A percentile compares a stretch with the other conserved stretches of the same genome.
Conservation (phyloP, 1,140 invertebrate genomes). For the Panagrolaimus sp. region DNA sequence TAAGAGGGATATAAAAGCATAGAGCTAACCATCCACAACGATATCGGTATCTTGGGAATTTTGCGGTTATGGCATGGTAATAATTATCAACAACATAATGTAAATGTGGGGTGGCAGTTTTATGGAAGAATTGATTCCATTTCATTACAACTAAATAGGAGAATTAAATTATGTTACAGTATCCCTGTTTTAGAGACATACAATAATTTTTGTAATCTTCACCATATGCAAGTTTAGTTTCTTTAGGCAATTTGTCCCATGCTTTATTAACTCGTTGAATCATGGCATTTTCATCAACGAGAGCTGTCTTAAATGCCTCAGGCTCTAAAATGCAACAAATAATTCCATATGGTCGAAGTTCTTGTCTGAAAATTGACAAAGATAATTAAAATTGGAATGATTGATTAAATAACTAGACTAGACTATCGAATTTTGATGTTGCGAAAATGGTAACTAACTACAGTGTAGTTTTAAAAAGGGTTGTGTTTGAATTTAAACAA, state of each 20-base stretch:
- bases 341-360: conserved; percentile 39
- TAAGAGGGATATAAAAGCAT: conserved; percentile 38
- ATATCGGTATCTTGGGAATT: conserved; percentile 45
- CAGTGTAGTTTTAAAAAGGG: no score
- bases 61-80: conserved; percentile 50
- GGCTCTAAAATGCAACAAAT: conserved; percentile 49
- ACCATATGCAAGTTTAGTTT: conserved; percentile 44
- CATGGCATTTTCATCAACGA: conserved; percentile 44
- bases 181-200: not conserved
- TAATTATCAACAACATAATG: conserved; percentile 52
- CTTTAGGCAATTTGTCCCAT: conserved; percentile 38
- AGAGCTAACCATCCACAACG: conserved; percentile 47
- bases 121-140: conserved; percentile 40
- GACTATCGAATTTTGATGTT: not conserved
- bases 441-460: no score
- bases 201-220: conserved; percentile 6
- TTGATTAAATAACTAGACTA: no score
- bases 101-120: conserved; percentile 34
- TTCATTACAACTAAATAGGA: conserved; percentile 42
- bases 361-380: conserved; percentile 31
- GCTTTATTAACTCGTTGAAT: conserved; percentile 43
- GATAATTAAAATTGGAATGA: not conserved
- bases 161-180: not conserved
- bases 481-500: no score
- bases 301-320: conserved; percentile 32